Percentiles rank a stretch among this genome's conserved stretches.
phyloP scores from a whole-genome alignment of 2,888 invertebrate species.

The Tetheella fluctuosa region DNA sequence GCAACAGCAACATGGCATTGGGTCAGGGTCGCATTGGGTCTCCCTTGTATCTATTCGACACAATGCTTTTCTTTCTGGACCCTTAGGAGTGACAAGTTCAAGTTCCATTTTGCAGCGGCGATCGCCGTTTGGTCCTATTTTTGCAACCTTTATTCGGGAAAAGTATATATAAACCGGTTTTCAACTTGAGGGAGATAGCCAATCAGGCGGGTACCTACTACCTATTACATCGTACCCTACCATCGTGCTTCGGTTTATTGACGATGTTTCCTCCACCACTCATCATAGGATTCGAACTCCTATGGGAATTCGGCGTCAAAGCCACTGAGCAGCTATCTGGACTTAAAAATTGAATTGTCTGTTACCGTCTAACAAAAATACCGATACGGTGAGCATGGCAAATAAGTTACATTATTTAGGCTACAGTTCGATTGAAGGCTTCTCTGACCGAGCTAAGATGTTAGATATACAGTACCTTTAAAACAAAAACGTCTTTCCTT shows the following conservation, averaged over 20 bases:
- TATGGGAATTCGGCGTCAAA: no score
- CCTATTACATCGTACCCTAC: no score
- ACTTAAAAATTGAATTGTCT: no score
- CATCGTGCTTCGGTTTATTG: no score
- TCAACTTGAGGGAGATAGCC: no score
- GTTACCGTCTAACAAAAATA: no score
- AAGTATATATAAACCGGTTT: neutral
- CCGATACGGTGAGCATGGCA: no score
- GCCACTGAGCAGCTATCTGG: no score
- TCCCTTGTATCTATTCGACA: slow-evolving; percentile 72
- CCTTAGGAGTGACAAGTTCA: slow-evolving; percentile 87
- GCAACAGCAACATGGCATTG: slow-evolving; percentile 61
- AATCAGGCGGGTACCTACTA: no score
- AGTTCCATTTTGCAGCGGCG: slow-evolving; percentile 83
- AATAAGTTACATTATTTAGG: neutral
- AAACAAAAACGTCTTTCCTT: slow-evolving; percentile 85
- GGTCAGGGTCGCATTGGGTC: slow-evolving; percentile 70
- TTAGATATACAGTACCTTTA: slow-evolving; percentile 69
- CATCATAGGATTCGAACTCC: no score
- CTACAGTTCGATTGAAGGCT: neutral
- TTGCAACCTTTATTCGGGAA: slow-evolving; percentile 57
- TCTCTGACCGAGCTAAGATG: no score
- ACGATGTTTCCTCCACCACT: no score
- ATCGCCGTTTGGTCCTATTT: slow-evolving; percentile 69
- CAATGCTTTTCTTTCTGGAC: slow-evolving; percentile 78